phyloP scores from a whole-genome alignment of 2,888 invertebrate species.

The Drosophila yooni region DNA sequence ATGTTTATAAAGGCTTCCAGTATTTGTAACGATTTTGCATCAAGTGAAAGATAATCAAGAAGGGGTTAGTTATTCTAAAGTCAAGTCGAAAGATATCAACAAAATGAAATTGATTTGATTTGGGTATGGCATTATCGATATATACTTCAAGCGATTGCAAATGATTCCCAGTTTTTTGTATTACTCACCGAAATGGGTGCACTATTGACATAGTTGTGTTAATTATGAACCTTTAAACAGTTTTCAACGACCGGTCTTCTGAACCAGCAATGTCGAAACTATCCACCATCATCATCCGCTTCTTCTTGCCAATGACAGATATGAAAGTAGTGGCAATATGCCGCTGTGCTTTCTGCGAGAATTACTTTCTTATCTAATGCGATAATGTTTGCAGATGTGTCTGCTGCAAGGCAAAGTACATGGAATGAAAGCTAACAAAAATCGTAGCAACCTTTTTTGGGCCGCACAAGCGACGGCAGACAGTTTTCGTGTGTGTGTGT shows the following conservation, averaged over 20 bases:
- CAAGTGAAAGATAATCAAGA: background rate
- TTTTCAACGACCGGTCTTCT: too few relatives aligned
- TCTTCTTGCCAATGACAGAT: background rate
- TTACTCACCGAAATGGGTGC: background rate
- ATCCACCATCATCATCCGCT: too few relatives aligned
- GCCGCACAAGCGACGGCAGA: constrained; percentile 26
- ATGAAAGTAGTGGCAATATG: background rate
- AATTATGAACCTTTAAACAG: background rate
- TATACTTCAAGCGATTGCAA: background rate
- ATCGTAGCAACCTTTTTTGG: constrained; percentile 56
- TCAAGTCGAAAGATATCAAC: background rate
- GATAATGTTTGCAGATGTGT: background rate
- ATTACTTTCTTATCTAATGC: background rate
- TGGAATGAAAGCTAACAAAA: constrained; percentile 8
- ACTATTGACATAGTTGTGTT: background rate
- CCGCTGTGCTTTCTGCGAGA: background rate
- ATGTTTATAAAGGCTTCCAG: too few relatives aligned
- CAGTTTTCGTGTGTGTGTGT: background rate
- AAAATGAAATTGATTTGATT: background rate
- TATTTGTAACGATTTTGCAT: background rate
- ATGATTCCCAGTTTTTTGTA: background rate
- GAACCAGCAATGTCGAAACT: background rate
- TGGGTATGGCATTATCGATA: background rate
- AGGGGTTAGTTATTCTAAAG: background rate
- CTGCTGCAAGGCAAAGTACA: background rate